Base-by-base conservation (phyloP, 2,113 vertebrate genomes). In the rat (Rattus norvegicus) region DNA sequence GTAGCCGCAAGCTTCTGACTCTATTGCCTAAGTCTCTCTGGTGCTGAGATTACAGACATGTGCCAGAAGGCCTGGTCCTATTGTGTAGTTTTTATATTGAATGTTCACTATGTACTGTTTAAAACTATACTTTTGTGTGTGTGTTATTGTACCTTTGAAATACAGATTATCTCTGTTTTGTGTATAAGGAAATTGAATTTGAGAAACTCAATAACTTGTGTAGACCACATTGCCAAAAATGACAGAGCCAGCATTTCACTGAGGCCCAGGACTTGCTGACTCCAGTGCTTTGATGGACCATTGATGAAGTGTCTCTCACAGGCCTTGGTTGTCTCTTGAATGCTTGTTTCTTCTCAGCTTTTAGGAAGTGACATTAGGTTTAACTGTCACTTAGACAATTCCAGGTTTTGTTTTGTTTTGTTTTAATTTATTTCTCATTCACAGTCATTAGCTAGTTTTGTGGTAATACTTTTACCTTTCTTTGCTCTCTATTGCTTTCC, bases 171-270 rank as follows among this genome's bases (percentile, higher is more conserved):
- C 14, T 90, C 92, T 36, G 81, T 84, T 91, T 79, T 95, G 84
- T 90, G 19, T 36, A 72, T 12, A 93, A 89, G 52, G 20, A 91
- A 92, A 85, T 93, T 89, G 36, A 85, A 91, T 94, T 92, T 92
- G 75, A 83, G 59, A 95, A 92, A 77, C 17, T 43, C 92, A 88
- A 52, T 93, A 88, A 61, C 28, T 61, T 69, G 77, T 43, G 30
- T 7, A 30, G 30, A 59, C n/a, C 77, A 80, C 30, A 67, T 77
- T 83, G 87, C 63, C 91, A 65, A 92, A 95, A 76, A 81, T 90
- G 59, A 2, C 39, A 90, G 59, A 92, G 22, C 22, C 59, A 95
- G 59, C 56, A 75, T 89, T 80, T 49, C 11, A 36, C 13, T 69
- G 61, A 73, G 77, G 28, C 12, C 61, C 39, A 92, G 17, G 61